Evolutionary conservation across 2,797 vertebrate genomes (phyloP).

Genomic region (Phataginus tetradactyla): DNA sequence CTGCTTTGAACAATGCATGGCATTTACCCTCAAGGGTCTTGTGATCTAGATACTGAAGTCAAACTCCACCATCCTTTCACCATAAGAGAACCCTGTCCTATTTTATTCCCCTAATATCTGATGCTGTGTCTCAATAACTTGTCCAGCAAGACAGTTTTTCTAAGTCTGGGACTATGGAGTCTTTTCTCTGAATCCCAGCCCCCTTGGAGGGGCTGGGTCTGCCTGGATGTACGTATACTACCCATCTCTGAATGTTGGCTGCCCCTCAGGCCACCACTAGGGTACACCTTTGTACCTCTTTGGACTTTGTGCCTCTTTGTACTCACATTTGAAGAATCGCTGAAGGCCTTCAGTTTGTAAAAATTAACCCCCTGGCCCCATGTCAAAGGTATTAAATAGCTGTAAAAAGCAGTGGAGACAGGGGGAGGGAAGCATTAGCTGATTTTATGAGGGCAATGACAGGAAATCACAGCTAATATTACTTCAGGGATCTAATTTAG

Average conservation of each 20-base stretch:
- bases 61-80: not conserved
- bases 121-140: not conserved
- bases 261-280: not conserved
- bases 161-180: not conserved
- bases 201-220: not conserved
- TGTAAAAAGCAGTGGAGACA: not conserved
- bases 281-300: not conserved
- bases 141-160: not conserved
- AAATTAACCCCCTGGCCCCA: not conserved
- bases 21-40: not conserved
- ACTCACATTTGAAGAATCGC: not conserved
- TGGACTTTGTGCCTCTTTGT: not conserved
- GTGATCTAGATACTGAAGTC: not conserved
- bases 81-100: not conserved
- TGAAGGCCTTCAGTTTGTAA: not conserved
- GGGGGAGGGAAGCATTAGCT: not conserved
- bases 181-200: not conserved
- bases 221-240: not conserved
- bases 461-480: not conserved
- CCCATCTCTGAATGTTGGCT: not conserved
- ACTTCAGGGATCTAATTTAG: not conserved
- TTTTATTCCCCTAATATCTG: not conserved
- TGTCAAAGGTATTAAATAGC: not conserved
- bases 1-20: not conserved
- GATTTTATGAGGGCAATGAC: not conserved